phyloP scores from a whole-genome alignment of 2,113 vertebrate genomes.

The Lepus americanus region DNA sequence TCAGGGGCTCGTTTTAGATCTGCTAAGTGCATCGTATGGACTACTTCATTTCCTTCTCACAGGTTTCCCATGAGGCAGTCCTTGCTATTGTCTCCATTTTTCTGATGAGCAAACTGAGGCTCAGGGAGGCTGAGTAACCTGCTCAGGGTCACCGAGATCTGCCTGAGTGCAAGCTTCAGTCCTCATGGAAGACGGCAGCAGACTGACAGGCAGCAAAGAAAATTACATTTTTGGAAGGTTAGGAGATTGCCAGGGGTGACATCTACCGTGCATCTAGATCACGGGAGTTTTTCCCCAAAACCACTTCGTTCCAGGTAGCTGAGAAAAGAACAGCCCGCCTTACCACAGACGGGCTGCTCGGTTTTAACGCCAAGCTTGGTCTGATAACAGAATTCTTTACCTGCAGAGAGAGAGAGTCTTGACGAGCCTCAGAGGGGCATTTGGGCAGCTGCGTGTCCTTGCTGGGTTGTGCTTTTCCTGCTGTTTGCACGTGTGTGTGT shows the following conservation, averaged over 20 bases:
- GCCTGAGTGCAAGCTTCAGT: background rate
- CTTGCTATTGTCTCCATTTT: background rate
- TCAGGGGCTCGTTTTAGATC: background rate
- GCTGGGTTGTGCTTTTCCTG: background rate
- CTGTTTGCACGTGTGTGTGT: no score
- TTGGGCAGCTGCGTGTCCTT: background rate
- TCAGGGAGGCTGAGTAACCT: background rate
- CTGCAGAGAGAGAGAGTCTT: background rate
- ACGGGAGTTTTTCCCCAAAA: background rate
- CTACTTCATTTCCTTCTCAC: slow-evolving; percentile 36
- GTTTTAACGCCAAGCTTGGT: background rate
- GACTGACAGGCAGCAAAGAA: background rate
- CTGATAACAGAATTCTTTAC: background rate
- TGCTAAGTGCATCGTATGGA: background rate
- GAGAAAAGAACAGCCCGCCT: background rate
- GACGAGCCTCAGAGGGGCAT: rapidly evolving
- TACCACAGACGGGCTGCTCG: background rate
- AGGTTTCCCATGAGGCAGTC: background rate
- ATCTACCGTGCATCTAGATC: background rate
- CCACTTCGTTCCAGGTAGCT: background rate
- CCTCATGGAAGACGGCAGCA: background rate
- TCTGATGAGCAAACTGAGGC: background rate
- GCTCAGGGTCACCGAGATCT: background rate
- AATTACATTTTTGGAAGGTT: background rate
- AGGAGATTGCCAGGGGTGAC: background rate